These are phyloP conservation scores for Onthophagus taurus DNA, from an alignment of 1,140 invertebrate genomes.

Conservation along the genomic window DNA sequence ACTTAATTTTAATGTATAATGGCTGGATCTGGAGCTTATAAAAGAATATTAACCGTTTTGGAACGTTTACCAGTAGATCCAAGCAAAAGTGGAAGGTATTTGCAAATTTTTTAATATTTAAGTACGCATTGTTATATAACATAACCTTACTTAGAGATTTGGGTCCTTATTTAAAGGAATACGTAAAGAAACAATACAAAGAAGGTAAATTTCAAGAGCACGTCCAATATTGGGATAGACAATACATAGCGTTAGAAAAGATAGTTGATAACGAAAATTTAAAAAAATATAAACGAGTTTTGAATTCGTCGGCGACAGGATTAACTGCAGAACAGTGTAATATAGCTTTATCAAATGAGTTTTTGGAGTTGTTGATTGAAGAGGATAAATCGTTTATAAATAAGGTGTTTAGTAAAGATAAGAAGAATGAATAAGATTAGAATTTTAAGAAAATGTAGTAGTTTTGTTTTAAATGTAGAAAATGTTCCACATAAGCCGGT, in stretches of 20 bases:
- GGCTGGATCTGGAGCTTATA: conserved; percentile 43
- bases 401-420: conserved; percentile 32
- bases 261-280: conserved; percentile 59
- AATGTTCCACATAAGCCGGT: conserved; percentile 54
- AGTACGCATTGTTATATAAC: conserved; percentile 7
- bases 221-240: conserved; percentile 50
- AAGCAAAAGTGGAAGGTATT: conserved; percentile 61
- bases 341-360: conserved; percentile 58
- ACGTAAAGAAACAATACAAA: conserved; percentile 55
- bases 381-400: conserved; percentile 46
- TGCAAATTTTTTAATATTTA: conserved; percentile 10
- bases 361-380: conserved; percentile 50
- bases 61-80: conserved; percentile 71
- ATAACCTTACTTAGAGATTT: conserved; percentile 54
- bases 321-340: conserved; percentile 61
- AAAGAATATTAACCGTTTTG: conserved; percentile 62
- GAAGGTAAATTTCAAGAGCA: conserved; percentile 47
- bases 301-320: conserved; percentile 54
- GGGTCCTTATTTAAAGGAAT: conserved; percentile 60
- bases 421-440: conserved; percentile 30
- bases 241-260: conserved; percentile 58
- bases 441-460: conserved; percentile 16
- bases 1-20: neutral
- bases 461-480: neutral
- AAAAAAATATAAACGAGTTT: conserved; percentile 50